phyloP scores from a whole-genome alignment of 2,113 vertebrate genomes.

The Anolis carolinensis region DNA sequence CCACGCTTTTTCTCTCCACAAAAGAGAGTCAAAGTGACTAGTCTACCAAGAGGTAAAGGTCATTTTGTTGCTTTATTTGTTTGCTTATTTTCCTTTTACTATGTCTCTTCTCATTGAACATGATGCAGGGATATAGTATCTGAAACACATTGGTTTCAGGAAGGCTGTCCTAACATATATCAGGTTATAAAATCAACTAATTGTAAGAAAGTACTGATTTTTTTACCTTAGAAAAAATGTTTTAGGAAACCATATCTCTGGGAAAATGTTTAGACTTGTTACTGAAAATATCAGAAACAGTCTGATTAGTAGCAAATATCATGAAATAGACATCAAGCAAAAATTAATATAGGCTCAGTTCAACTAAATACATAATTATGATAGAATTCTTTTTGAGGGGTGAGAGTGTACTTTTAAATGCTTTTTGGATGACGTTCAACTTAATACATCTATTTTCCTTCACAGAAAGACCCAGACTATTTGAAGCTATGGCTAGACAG shows the following conservation, averaged over 20 bases:
- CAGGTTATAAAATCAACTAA: neutral
- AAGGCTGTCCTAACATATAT: neutral
- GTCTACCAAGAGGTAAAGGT: too few species aligned
- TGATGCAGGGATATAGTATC: too few species aligned
- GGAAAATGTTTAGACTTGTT: neutral
- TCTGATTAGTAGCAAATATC: neutral
- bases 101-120: too few species aligned
- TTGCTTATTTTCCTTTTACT: too few species aligned
- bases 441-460: slow-evolving; percentile 27
- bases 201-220: neutral
- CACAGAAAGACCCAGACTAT: slow-evolving; percentile 96
- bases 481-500: slow-evolving; percentile 96
- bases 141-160: too few species aligned
- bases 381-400: neutral
- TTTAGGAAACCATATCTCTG: neutral
- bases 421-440: neutral
- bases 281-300: neutral
- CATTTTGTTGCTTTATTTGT: too few species aligned
- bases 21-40: too few species aligned
- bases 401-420: slow-evolving; percentile 2
- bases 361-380: neutral
- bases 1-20: too few species aligned
- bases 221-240: neutral
- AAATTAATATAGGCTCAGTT: neutral
- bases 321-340: neutral